Conservation (phyloP, 2,797 vertebrate genomes). For the Ambastaia sidthimunki region DNA sequence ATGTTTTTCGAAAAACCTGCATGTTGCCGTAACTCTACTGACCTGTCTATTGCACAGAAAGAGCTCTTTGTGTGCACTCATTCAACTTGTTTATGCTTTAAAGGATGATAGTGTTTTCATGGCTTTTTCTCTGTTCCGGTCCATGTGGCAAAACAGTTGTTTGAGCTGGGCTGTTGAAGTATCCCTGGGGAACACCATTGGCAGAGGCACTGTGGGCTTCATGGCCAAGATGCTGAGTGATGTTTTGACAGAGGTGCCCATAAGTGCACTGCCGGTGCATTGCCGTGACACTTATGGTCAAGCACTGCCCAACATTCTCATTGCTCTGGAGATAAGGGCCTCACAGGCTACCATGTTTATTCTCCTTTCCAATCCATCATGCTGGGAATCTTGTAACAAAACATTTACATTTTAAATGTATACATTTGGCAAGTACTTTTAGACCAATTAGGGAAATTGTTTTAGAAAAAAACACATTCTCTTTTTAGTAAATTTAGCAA, state of each 20-base stretch:
- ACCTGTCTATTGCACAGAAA: conserved; percentile 51
- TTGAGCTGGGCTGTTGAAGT: conserved; percentile 94
- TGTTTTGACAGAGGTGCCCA: conserved; percentile 89
- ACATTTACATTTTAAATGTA: too few species aligned
- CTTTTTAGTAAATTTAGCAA: too few species aligned
- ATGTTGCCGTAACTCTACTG: conserved; percentile 22
- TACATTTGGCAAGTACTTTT: not conserved
- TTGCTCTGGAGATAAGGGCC: conserved; percentile 88
- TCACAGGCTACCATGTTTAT: conserved; percentile 42
- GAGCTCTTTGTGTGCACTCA: conserved; percentile 51
- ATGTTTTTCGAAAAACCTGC: conserved; percentile 54
- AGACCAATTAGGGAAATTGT: not conserved
- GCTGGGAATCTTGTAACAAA: not conserved
- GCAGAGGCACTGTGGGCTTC: conserved; percentile 89
- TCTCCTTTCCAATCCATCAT: too few species aligned
- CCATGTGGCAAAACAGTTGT: conserved; percentile 89
- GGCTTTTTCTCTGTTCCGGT: conserved; percentile 51
- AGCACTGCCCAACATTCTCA: conserved; percentile 92
- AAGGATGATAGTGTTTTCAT: conserved; percentile 51
- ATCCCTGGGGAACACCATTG: conserved; percentile 91
- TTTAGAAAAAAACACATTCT: too few species aligned
- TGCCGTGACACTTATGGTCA: conserved; percentile 96
- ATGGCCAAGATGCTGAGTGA: conserved; percentile 88
- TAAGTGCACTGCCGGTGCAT: conserved; percentile 86
- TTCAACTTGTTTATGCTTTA: conserved; percentile 60